phyloP scores from a whole-genome alignment of 2,888 invertebrate species.

The Teleiodes luculella region DNA sequence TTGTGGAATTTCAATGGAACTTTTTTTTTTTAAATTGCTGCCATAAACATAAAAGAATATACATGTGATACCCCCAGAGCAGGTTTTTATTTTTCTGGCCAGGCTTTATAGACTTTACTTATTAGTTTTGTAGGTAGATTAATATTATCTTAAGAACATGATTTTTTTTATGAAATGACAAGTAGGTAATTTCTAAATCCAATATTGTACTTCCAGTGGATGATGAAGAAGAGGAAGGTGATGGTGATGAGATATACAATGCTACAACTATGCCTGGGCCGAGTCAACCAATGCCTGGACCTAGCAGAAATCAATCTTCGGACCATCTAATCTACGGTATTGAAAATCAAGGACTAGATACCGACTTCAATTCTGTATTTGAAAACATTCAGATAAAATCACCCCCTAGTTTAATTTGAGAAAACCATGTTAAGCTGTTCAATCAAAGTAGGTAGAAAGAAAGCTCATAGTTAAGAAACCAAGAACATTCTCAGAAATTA shows the following conservation, averaged over 20 bases:
- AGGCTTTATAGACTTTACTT: too few species aligned
- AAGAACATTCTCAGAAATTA: too few species aligned
- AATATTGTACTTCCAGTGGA: slow-evolving; percentile 52
- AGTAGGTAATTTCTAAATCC: too few species aligned
- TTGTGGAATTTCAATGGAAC: too few species aligned
- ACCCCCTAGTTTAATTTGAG: slow-evolving; percentile 61
- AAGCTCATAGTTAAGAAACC: too few species aligned
- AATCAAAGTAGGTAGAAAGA: too few species aligned
- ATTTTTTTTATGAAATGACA: too few species aligned
- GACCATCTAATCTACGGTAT: slow-evolving; percentile 75
- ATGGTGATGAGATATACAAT: slow-evolving; percentile 70
- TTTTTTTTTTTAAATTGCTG: too few species aligned
- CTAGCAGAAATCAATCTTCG: slow-evolving; percentile 66
- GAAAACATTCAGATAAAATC: slow-evolving; percentile 80
- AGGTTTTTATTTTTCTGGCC: too few species aligned
- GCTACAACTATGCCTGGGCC: slow-evolving; percentile 58
- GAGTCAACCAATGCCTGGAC: slow-evolving; percentile 56
- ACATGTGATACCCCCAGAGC: too few species aligned
- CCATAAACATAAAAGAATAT: too few species aligned
- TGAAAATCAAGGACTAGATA: slow-evolving; percentile 79
- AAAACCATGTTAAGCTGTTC: neutral
- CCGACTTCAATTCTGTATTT: slow-evolving; percentile 81
- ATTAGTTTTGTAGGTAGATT: too few species aligned
- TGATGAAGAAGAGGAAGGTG: slow-evolving; percentile 71
- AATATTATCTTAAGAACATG: neutral